phyloP scores from a whole-genome alignment of 2,113 vertebrate genomes.

The Malaclemys terrapin region DNA sequence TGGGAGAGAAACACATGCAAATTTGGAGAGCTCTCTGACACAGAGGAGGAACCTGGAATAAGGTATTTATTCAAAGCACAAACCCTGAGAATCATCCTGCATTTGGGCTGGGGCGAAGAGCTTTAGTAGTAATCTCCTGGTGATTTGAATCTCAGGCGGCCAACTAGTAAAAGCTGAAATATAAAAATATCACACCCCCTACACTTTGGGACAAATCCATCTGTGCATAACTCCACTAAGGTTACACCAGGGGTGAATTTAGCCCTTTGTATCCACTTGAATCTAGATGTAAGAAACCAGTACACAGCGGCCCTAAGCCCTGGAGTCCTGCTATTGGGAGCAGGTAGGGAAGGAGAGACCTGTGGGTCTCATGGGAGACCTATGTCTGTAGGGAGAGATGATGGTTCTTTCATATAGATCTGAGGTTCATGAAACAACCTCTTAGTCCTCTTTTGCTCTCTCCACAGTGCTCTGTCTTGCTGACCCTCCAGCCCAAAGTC shows the following conservation, averaged over 20 bases:
- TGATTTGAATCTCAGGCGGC: not conserved
- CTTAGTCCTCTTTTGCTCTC: not conserved
- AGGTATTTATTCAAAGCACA: not conserved
- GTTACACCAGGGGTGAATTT: not conserved
- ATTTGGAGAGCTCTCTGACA: not conserved
- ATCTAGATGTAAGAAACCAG: not conserved
- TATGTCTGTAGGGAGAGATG: not conserved
- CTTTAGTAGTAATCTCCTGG: not conserved
- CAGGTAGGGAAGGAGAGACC: not conserved
- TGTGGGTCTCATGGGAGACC: not conserved
- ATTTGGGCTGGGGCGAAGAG: not conserved
- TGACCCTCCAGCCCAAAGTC: slow-evolving; percentile 3
- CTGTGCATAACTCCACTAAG: not conserved
- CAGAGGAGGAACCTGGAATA: not conserved
- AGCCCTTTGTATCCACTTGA: not conserved
- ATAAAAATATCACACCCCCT: not conserved
- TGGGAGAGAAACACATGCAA: not conserved
- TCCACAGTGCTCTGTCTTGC: slow-evolving; percentile 76
- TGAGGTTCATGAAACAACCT: fast-evolving
- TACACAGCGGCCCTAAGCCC: too few species aligned
- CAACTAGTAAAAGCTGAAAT: not conserved
- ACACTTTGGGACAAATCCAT: not conserved
- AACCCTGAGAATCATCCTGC: not conserved
- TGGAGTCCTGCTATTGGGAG: not conserved
- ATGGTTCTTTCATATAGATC: not conserved